Conservation (phyloP, 2,888 invertebrate genomes). For the Marasmarcha lunaedactyla region DNA sequence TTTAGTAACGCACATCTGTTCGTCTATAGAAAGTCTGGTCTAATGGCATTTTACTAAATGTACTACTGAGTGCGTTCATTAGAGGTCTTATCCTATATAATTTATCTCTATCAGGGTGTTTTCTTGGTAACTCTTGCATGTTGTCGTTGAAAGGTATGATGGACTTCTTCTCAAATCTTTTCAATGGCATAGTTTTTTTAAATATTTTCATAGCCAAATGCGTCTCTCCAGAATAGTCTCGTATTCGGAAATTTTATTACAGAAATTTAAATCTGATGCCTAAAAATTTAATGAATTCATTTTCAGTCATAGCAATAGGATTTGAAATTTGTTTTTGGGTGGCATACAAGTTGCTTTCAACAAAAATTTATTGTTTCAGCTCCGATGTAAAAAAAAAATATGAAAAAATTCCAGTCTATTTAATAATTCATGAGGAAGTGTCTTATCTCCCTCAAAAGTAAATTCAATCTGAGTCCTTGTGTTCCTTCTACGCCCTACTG, state of each 20-base stretch:
- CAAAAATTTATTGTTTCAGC: conserved; percentile 23
- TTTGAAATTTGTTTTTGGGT: conserved; percentile 24
- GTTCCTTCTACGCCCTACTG: no score
- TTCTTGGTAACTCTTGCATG: conserved; percentile 18
- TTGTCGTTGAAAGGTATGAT: conserved; percentile 21
- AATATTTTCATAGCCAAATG: no score
- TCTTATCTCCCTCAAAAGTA: no score
- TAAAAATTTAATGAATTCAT: conserved; percentile 22
- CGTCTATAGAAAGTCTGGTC: conserved; percentile 23
- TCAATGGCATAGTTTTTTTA: no score
- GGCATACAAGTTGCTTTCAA: conserved; percentile 24
- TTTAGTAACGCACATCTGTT: conserved; percentile 27
- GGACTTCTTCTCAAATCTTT: no score
- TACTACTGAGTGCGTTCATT: conserved; percentile 12
- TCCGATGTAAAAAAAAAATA: no score
- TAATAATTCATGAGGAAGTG: no score
- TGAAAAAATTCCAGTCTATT: no score
- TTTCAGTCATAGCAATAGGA: conserved; percentile 23
- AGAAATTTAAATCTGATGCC: no score
- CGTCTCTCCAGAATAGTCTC: no score
- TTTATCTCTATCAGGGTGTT: conserved; percentile 20
- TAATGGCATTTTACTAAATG: conserved; percentile 20
- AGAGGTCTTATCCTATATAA: conserved; percentile 21
- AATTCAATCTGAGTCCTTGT: no score
- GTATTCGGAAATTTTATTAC: no score